phyloP scores from a whole-genome alignment of 2,113 vertebrate genomes.

The Grallaria varia region DNA sequence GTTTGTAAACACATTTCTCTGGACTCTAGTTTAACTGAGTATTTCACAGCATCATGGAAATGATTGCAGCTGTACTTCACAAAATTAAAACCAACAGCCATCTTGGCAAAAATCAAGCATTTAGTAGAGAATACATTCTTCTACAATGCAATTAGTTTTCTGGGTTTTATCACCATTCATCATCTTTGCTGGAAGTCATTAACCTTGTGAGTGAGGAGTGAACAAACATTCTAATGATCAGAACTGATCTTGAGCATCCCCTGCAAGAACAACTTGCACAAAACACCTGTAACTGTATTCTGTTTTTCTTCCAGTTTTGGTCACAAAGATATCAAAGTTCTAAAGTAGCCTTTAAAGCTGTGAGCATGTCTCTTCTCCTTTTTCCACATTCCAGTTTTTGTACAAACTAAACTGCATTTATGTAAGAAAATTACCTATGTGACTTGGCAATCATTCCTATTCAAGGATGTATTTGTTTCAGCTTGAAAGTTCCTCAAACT shows the following conservation, averaged over 20 bases:
- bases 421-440: neutral
- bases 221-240: neutral
- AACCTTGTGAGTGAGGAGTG: neutral
- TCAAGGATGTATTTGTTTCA: neutral
- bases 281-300: neutral
- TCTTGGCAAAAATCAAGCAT: neutral
- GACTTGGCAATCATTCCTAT: neutral
- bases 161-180: neutral
- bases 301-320: neutral
- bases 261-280: neutral
- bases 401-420: neutral
- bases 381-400: neutral
- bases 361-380: neutral
- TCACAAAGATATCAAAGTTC: neutral
- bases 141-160: neutral
- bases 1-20: neutral
- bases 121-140: neutral
- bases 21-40: neutral
- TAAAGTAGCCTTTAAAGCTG: neutral
- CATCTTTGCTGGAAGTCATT: neutral
- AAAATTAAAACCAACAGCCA: constrained; percentile 35
- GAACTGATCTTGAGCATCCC: neutral
- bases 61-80: neutral
- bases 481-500: neutral
- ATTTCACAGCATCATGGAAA: constrained; percentile 25